Percentiles rank a stretch among this genome's conserved stretches.
Evolutionary conservation across 2,888 invertebrate species (phyloP).

Genomic region (Lucinisca nassula): DNA sequence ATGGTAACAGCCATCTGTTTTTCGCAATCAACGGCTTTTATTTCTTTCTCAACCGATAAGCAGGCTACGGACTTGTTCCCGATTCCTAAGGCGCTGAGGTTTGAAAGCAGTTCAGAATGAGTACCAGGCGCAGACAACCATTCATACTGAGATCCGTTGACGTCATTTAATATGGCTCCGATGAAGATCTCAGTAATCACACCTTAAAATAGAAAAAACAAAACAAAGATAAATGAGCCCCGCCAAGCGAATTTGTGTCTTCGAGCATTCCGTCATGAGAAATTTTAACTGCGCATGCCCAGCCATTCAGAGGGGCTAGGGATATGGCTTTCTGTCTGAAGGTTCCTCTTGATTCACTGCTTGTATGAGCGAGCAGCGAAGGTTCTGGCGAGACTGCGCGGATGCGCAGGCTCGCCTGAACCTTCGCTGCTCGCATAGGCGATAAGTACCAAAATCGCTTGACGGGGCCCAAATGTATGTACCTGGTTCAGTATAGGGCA

Average conservation of each 20-base stretch:
- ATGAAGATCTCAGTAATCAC: constrained; percentile 31
- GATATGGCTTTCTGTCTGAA: background rate
- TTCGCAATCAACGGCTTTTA: background rate
- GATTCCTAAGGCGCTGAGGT: background rate
- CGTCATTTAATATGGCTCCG: constrained; percentile 34
- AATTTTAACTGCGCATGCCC: background rate
- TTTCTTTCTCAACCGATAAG: background rate
- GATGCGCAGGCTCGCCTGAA: no score
- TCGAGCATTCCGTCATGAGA: background rate
- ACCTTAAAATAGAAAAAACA: background rate
- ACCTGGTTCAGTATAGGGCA: no score
- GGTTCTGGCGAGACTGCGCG: no score
- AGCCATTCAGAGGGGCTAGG: background rate
- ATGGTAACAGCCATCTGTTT: background rate
- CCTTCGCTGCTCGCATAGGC: no score
- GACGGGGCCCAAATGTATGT: no score
- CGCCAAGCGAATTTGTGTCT: background rate
- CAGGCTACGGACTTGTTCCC: background rate
- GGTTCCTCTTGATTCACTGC: background rate
- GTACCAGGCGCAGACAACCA: constrained; percentile 48
- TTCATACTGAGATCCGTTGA: constrained; percentile 43
- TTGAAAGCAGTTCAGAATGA: constrained; percentile 11
- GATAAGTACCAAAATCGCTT: no score
- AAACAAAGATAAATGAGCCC: background rate
- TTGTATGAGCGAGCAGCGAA: background rate